These are phyloP conservation scores for Delphinapterus leucas DNA, from an alignment of 2,113 vertebrate species.

Conservation along the genomic window DNA sequence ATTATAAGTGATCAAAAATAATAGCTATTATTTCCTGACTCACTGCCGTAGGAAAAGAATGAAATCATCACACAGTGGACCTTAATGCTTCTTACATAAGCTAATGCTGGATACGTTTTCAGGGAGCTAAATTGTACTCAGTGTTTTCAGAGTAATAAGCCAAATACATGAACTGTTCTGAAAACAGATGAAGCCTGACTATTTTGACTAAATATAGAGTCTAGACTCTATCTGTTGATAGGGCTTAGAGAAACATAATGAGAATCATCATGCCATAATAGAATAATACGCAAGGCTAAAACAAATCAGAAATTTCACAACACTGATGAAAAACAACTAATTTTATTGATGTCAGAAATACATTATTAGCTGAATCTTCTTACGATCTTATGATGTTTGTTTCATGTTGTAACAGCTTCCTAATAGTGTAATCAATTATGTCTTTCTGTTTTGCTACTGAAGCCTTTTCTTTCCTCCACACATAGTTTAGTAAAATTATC, in stretches of 20 bases:
- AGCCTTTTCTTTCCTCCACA: conserved; percentile 15
- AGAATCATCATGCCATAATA: conserved; percentile 63
- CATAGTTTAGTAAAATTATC: conserved; percentile 45
- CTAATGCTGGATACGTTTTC: conserved; percentile 26
- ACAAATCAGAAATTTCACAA: conserved; percentile 58
- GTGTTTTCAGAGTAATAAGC: conserved; percentile 73
- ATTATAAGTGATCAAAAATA: conserved; percentile 50
- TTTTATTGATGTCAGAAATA: conserved; percentile 63
- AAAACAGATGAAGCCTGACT: conserved; percentile 69
- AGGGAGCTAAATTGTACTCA: conserved; percentile 61
- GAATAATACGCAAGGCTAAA: conserved; percentile 50
- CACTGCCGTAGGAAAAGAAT: background rate
- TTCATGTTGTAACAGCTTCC: conserved; percentile 53
- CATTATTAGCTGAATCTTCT: conserved; percentile 53
- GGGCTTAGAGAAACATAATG: conserved; percentile 58
- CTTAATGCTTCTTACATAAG: conserved; percentile 52
- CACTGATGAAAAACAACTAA: conserved; percentile 65
- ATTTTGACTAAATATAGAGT: conserved; percentile 73
- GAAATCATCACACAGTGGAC: conserved; percentile 35
- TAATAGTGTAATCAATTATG: conserved; percentile 56
- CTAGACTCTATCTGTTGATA: conserved; percentile 63
- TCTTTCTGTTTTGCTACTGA: conserved; percentile 9
- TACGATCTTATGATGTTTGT: conserved; percentile 9
- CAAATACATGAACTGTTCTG: conserved; percentile 70
- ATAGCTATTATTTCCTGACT: conserved; percentile 61